Percentiles rank a stretch among this genome's conserved stretches.
These are phyloP conservation scores for Sylvicola fuscatus DNA, from an alignment of 2,888 invertebrate genomes.

Conservation along the genomic window DNA sequence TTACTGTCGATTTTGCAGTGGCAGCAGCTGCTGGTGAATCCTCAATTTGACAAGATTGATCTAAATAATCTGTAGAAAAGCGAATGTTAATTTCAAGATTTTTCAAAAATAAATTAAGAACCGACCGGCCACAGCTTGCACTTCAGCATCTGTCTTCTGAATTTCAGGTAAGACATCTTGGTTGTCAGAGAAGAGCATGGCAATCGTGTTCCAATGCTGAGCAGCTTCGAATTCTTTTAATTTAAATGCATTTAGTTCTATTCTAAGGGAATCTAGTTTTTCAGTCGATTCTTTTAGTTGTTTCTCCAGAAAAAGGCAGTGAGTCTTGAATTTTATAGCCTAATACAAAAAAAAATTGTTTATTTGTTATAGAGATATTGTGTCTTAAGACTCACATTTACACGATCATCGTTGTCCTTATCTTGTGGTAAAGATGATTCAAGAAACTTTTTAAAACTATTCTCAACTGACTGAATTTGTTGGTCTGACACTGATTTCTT, in stretches of 20 bases:
- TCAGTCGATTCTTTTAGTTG: constrained; percentile 13
- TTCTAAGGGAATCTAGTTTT: constrained; percentile 14
- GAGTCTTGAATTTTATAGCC: constrained; percentile 20
- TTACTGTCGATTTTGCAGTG: not conserved
- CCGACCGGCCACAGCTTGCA: too few relatives aligned
- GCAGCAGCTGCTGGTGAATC: too few relatives aligned
- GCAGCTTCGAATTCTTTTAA: constrained; percentile 15
- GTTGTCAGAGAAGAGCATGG: constrained; percentile 14
- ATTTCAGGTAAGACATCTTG: too few relatives aligned
- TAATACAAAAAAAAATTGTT: constrained; percentile 8
- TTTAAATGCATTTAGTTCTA: constrained; percentile 15
- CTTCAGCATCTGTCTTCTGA: too few relatives aligned
- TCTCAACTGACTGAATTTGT: too few relatives aligned
- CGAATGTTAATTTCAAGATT: too few relatives aligned
- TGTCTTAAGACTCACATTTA: constrained; percentile 13
- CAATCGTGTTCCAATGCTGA: constrained; percentile 23
- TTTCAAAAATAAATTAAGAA: too few relatives aligned
- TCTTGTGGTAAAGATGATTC: too few relatives aligned
- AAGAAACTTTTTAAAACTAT: too few relatives aligned
- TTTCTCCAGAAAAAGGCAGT: constrained; percentile 17
- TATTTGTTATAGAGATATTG: not conserved
- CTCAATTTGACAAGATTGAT: too few relatives aligned
- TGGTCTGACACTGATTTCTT: not conserved
- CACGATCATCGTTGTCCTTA: constrained; percentile 7
- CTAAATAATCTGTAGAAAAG: too few relatives aligned